Percentiles rank a stretch among this genome's conserved stretches.
Conservation (phyloP, 2,113 vertebrate species). For the Leptodactylus fuscus region DNA sequence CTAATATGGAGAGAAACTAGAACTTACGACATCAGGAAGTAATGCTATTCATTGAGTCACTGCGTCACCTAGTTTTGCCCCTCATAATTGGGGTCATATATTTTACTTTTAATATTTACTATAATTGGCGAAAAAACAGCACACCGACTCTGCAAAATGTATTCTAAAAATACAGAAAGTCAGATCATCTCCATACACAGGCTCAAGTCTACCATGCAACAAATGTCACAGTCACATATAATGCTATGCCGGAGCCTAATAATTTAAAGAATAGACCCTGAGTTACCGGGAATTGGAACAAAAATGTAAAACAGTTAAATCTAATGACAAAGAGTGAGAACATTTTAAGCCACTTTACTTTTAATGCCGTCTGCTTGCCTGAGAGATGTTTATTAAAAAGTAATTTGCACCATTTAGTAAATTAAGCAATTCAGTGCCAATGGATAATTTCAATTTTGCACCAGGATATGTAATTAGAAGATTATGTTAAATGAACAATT, state of each 20-base stretch:
- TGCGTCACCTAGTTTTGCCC: background rate
- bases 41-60: background rate
- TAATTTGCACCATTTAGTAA: slow-evolving; percentile 34
- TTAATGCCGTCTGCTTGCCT: background rate
- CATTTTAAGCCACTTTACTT: background rate
- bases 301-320: slow-evolving; percentile 18
- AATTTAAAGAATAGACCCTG: background rate
- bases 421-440: slow-evolving; percentile 8
- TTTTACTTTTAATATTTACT: background rate
- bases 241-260: background rate
- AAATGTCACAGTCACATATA: background rate
- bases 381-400: slow-evolving; percentile 33
- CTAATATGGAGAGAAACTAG: background rate
- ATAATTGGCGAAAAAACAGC: background rate
- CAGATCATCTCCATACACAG: background rate
- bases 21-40: background rate
- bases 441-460: slow-evolving; percentile 5
- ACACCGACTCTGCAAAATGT: background rate
- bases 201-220: background rate
- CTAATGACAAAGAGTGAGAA: background rate
- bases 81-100: background rate
- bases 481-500: background rate
- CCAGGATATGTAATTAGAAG: background rate
- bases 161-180: background rate
- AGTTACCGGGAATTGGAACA: background rate